A percentile compares a stretch with the other conserved stretches of the same genome.
Conservation (phyloP, 2,797 vertebrate species). For the Pteropus rufus region DNA sequence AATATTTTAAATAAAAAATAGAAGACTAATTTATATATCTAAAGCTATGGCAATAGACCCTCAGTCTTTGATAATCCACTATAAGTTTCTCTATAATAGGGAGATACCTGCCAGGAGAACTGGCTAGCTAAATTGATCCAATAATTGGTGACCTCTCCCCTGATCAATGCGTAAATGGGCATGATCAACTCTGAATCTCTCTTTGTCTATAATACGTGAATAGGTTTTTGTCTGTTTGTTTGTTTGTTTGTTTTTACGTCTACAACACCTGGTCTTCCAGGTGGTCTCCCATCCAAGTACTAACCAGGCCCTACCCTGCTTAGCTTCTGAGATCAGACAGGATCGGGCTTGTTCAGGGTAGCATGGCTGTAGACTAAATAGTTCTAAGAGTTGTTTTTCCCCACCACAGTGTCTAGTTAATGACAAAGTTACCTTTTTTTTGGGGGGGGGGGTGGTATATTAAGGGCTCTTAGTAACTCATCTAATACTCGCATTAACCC, state of each 20-base stretch:
- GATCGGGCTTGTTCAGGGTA: no score
- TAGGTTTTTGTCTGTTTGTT: no score
- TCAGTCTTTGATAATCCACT: neutral
- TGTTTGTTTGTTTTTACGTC: no score
- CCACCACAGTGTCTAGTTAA: neutral
- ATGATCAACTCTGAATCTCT: neutral
- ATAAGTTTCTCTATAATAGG: neutral
- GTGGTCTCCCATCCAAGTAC: no score
- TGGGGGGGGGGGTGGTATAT: no score
- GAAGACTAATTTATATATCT: neutral
- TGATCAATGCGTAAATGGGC: neutral
- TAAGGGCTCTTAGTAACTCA: neutral
- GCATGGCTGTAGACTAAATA: neutral
- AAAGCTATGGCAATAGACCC: neutral
- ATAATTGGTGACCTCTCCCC: neutral
- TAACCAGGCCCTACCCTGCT: no score
- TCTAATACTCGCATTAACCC: neutral
- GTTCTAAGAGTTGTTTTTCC: neutral
- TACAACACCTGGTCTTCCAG: no score
- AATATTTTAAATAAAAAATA: neutral
- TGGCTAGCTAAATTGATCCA: neutral
- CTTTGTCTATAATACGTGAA: neutral
- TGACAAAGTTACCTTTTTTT: neutral
- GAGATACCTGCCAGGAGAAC: neutral
- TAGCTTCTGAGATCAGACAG: no score